Base-by-base conservation (phyloP, 2,113 vertebrate genomes). In the Hoplias malabaricus region DNA sequence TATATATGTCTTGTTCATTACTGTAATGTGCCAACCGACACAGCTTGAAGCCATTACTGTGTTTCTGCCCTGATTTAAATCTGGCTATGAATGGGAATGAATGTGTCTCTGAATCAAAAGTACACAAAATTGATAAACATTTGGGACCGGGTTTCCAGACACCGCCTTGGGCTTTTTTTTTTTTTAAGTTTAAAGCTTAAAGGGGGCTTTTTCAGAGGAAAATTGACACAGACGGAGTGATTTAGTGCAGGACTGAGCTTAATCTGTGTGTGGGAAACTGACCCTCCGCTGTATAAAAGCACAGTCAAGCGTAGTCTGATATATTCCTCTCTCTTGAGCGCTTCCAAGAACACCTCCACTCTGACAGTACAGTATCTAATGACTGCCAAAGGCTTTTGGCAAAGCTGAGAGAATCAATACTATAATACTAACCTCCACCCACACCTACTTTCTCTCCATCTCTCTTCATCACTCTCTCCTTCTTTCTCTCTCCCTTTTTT, bases 391-490 rank as follows among this genome's bases (percentile, higher is more conserved):
- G 57, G 73, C 71, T 62, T 42, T 46, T 68, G 73, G 78, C 65
- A 80, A 43, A 27, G 42, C 23, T 27, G 4, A 27, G 63, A 48
- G 68, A 77, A 72, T 72, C 80, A 36, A 77, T 81, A 77, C 36
- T 50, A 21, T 66, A 73, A 77, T 67, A 54, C 74, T 67, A 72
- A 72, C 74, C 74, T 71, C 53, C 69, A 77, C 57, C 68, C 74
- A 77, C 74, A 2, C 54, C 21, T 33, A 31, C 27, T n/a, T 42
- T 21, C 42, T 69, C 40, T 29, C 46, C 21, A 10, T 53, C 46
- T 70, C 29, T 70, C 68, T 59, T 19, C 42, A 23, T 40, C 36
- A 50, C 71, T 59, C 54, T n/a, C 48, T 29, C 46, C 12, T 27
- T 23, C 31, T 36, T 36, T 29, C 10, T 40, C 33, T 72, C 33